Evolutionary conservation across 2,113 vertebrate species (phyloP).

Genomic region (Danionella cerebrum): DNA sequence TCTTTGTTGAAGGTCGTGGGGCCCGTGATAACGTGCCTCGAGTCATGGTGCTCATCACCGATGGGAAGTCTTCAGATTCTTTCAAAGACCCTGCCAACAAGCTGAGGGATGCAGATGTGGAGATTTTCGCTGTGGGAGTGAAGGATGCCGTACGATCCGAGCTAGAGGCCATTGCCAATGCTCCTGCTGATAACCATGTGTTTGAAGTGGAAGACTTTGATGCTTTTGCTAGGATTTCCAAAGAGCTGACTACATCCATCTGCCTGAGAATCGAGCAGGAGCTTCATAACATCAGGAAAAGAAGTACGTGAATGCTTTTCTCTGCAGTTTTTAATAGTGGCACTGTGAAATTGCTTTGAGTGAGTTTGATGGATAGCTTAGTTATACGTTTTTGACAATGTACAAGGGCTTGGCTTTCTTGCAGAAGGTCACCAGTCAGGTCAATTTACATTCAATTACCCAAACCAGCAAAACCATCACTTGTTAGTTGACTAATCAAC

Average conservation of each 20-base stretch:
- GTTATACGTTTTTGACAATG: too few relatives aligned
- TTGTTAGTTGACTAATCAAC: too few relatives aligned
- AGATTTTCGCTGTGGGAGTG: conserved; percentile 96
- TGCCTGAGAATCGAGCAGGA: conserved; percentile 96
- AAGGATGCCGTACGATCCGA: conserved; percentile 93
- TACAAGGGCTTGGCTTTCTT: too few relatives aligned
- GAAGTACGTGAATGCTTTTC: conserved; percentile 67
- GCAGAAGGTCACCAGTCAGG: too few relatives aligned
- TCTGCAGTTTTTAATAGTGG: not conserved
- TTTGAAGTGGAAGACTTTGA: conserved; percentile 98
- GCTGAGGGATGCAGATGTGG: conserved; percentile 84
- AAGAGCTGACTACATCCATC: conserved; percentile 94
- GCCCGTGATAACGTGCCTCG: conserved; percentile 85
- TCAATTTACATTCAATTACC: too few relatives aligned
- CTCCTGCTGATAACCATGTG: conserved; percentile 85
- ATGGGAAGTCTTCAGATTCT: conserved; percentile 95
- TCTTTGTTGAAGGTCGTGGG: conserved; percentile 77
- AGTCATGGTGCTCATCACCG: conserved; percentile 98
- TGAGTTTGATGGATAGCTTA: not conserved
- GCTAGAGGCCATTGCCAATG: conserved; percentile 88
- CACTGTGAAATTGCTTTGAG: not conserved
- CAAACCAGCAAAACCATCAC: too few relatives aligned
- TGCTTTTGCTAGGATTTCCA: conserved; percentile 94
- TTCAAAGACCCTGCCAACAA: conserved; percentile 87
- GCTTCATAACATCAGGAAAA: conserved; percentile 84